These are phyloP conservation scores for Dreissena rostriformis DNA, from an alignment of 1,140 invertebrate genomes.

Conservation along the genomic window DNA sequence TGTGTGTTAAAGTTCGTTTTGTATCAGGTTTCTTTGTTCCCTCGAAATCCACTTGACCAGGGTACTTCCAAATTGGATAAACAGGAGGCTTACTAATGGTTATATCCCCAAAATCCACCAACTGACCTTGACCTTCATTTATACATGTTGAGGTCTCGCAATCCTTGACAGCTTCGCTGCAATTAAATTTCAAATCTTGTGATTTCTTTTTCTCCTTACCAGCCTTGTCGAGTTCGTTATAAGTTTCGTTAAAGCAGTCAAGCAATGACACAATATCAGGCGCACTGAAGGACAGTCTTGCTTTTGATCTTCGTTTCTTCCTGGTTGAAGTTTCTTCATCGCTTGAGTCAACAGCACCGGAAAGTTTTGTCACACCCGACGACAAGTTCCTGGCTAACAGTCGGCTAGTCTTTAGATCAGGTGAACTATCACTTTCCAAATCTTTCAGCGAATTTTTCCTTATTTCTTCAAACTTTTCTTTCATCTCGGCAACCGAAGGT, in stretches of 20 bases:
- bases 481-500: constrained; percentile 35
- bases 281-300: constrained; percentile 60
- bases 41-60: constrained; percentile 33
- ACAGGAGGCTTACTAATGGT: constrained; percentile 62
- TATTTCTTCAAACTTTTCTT: constrained; percentile 55
- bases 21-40: constrained; percentile 17
- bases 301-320: constrained; percentile 17
- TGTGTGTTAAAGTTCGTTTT: constrained; percentile 6
- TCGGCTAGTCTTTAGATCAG: constrained; percentile 48
- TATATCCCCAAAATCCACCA: constrained; percentile 40
- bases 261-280: constrained; percentile 57
- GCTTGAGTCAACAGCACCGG: constrained; percentile 67
- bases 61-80: constrained; percentile 57
- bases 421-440: constrained; percentile 65
- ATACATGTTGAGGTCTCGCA: not conserved
- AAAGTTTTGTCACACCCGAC: constrained; percentile 66
- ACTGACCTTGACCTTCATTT: constrained; percentile 1
- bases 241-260: constrained; percentile 5
- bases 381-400: constrained; percentile 51
- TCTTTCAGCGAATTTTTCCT: constrained; percentile 35
- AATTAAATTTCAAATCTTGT: not conserved
- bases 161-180: constrained; percentile 7
- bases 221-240: constrained; percentile 7
- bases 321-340: constrained; percentile 64
- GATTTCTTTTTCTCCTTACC: constrained; percentile 10